A percentile compares a stretch with the other conserved stretches of the same genome.
phyloP scores from a whole-genome alignment of 2,888 invertebrate genomes.

The Himalopsyche tibetana region DNA sequence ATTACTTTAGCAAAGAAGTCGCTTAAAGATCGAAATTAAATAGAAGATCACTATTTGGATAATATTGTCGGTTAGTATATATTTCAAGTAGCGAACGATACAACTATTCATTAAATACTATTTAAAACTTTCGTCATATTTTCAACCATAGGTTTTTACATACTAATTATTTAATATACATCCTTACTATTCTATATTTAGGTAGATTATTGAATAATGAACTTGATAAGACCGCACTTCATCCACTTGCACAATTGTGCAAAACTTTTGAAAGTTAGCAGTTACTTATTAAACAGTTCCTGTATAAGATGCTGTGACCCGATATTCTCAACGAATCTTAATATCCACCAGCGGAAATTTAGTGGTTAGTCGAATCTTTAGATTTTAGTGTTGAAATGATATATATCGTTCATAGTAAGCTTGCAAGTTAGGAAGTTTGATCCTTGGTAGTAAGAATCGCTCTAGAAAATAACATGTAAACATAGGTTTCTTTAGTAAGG shows the following conservation, averaged over 20 bases:
- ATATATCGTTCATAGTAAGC: background rate
- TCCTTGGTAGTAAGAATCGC: too few species aligned
- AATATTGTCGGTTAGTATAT: too few species aligned
- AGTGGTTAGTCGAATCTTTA: slow-evolving; percentile 12
- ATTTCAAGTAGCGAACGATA: too few species aligned
- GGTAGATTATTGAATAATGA: slow-evolving; percentile 11
- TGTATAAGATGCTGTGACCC: background rate
- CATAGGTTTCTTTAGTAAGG: too few species aligned
- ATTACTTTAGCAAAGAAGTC: background rate
- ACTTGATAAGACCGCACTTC: background rate
- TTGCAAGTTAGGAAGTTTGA: too few species aligned
- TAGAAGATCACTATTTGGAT: too few species aligned
- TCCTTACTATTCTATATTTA: background rate
- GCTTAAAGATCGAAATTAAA: background rate
- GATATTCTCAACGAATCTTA: background rate
- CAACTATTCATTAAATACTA: background rate
- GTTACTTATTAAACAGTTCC: background rate
- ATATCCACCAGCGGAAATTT: background rate
- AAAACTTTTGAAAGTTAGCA: slow-evolving; percentile 32
- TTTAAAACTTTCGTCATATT: background rate
- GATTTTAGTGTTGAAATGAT: background rate
- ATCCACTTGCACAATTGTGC: background rate
- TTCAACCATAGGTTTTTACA: background rate
- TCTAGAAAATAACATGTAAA: too few species aligned
- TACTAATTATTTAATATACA: background rate